Evolutionary conservation across 2,888 invertebrate genomes (phyloP).

Genomic region (Petrolisthes cinctipes): DNA sequence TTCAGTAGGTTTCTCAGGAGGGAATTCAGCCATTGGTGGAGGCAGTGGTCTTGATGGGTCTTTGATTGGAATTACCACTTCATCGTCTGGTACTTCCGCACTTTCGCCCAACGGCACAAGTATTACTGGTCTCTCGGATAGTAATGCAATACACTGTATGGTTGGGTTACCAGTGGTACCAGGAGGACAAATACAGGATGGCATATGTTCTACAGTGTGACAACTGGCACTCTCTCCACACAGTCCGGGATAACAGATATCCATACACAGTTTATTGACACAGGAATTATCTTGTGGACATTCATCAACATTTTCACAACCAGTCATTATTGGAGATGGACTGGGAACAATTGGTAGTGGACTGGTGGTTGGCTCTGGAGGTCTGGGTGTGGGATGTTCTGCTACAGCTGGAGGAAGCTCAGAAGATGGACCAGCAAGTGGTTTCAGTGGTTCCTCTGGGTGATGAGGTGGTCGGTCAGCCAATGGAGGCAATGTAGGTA

Average conservation of each 20-base stretch:
- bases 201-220: slow-evolving; percentile 82
- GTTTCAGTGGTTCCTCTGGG: neutral
- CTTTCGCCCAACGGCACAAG: slow-evolving; percentile 24
- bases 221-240: slow-evolving; percentile 69
- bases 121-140: slow-evolving; percentile 21
- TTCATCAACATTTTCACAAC: slow-evolving; percentile 65
- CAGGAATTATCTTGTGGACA: slow-evolving; percentile 67
- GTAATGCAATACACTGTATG: slow-evolving; percentile 63
- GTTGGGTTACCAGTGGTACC: slow-evolving; percentile 65
- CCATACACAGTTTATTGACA: slow-evolving; percentile 54
- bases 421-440: slow-evolving; percentile 35
- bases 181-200: slow-evolving; percentile 77
- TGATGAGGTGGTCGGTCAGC: slow-evolving; percentile 13
- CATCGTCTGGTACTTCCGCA: slow-evolving; percentile 68
- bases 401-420: slow-evolving; percentile 14
- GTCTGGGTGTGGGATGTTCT: slow-evolving; percentile 6
- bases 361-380: slow-evolving; percentile 8
- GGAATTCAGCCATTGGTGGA: neutral
- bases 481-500: slow-evolving; percentile 41
- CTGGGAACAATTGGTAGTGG: slow-evolving; percentile 30
- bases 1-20: slow-evolving; percentile 13
- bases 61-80: neutral
- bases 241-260: slow-evolving; percentile 65
- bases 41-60: neutral
- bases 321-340: slow-evolving; percentile 31